Evolutionary conservation across 1,140 invertebrate species (phyloP).

Genomic region (Oreohelix idahoensis): DNA sequence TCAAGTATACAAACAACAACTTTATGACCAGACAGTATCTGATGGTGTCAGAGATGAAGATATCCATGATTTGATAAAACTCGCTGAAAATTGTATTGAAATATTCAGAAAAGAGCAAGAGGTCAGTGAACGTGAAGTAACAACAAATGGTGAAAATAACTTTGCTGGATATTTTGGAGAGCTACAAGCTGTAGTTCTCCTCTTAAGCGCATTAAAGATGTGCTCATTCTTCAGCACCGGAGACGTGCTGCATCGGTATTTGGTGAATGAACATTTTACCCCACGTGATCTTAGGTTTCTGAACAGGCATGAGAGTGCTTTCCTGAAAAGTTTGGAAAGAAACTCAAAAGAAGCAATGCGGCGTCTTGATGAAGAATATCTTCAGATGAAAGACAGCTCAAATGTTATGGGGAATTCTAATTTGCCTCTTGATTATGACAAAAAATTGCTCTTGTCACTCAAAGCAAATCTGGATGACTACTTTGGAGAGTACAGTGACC

Average conservation of each 20-base stretch:
- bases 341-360: conserved; percentile 33
- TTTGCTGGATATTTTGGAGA: conserved; percentile 50
- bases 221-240: conserved; percentile 22
- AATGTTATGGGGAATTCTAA: conserved; percentile 27
- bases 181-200: conserved; percentile 38
- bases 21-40: conserved; percentile 33
- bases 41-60: conserved; percentile 27
- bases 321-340: conserved; percentile 29
- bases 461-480: conserved; percentile 41
- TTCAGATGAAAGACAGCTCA: conserved; percentile 42
- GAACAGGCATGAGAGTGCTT: conserved; percentile 1
- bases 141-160: conserved; percentile 37
- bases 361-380: conserved; percentile 42
- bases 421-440: conserved; percentile 3
- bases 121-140: conserved; percentile 42
- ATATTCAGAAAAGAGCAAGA: conserved; percentile 50
- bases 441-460: conserved; percentile 32
- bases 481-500: conserved; percentile 43
- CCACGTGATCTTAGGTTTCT: conserved; percentile 18
- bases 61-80: conserved; percentile 30
- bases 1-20: conserved; percentile 47
- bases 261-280: conserved; percentile 30
- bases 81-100: conserved; percentile 40
- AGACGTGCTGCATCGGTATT: conserved; percentile 38
- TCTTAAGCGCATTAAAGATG: conserved; percentile 34